Conservation (phyloP, 2,797 vertebrate species). For the Caiman crocodilus region DNA sequence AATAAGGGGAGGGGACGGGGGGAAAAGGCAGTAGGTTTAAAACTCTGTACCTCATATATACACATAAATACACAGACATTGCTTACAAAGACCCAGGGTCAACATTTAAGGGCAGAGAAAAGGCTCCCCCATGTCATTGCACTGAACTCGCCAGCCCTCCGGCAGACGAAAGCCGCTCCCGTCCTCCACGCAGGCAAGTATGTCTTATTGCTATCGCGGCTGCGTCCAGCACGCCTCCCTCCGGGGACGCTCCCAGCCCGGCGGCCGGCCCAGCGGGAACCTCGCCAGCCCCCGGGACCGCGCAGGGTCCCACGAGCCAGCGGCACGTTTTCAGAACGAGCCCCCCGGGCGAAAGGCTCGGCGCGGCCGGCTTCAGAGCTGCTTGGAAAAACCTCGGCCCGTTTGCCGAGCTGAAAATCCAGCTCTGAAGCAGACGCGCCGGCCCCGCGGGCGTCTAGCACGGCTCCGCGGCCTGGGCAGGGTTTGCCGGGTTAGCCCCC, state of each 20-base stretch:
- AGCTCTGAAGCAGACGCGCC: not conserved
- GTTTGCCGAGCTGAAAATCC: accelerated
- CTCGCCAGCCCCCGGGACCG: accelerated
- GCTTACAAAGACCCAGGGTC: conserved; percentile 59
- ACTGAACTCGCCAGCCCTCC: not conserved
- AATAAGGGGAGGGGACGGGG: conserved; percentile 56
- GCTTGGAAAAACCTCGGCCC: accelerated
- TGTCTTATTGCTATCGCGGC: conserved; percentile 14
- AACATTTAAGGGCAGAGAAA: conserved; percentile 55
- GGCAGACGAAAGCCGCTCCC: accelerated
- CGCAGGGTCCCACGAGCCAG: accelerated
- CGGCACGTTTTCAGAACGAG: not conserved
- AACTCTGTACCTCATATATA: conserved; percentile 51
- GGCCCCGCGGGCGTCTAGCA: accelerated
- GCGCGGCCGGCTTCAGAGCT: not conserved
- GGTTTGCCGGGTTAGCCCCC: too few relatives aligned
- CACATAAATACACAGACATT: conserved; percentile 67
- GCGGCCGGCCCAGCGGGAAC: accelerated
- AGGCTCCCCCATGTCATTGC: conserved; percentile 42
- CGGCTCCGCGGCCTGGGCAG: too few relatives aligned
- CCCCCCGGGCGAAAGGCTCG: not conserved
- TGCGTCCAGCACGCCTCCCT: not conserved
- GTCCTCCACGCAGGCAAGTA: accelerated
- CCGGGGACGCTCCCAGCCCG: not conserved
- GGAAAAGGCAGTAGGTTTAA: conserved; percentile 61